Evolutionary conservation across 2,113 vertebrate species (phyloP), one percentile per base, ranked within the genome.

Genomic region (Fulmarus glacialis): DNA sequence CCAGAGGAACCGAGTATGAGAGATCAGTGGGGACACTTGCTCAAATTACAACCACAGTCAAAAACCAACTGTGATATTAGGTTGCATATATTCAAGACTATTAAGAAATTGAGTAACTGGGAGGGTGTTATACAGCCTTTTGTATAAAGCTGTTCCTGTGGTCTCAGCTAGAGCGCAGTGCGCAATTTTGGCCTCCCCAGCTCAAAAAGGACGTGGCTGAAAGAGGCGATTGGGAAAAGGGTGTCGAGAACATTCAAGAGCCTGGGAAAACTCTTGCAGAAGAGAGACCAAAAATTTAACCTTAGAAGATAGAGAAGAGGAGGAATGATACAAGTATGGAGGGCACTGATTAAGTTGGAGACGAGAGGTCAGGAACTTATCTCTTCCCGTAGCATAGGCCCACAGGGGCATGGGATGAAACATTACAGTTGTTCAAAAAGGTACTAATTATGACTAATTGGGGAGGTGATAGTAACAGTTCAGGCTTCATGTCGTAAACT

Each of bases 331-430:
- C 12, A 67, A 77, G 12, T 38, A 23, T 45, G 50, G 13, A 89
- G 38, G 56, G 24, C 34, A 17, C 23, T 68, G 58, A 45, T 85
- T 50, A 4, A 22, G 6, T 15, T 67, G 45, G 50, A 81, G 27
- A 23, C 0, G 1, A 47, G n/a, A 45, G n/a, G 45, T 90, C n/a
- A 77, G 53, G 38, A 83, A 36, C 38, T 38, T 90, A 18, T 38
- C 12, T 66, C 30, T 85, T 79, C n/a, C 53, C 2, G 0, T 53
- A 50, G 8, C 0, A 0, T n/a, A 45, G 55, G 11, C 38, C 24
- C 32, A 58, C 12, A 77, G 71, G 20, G 22, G 11, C 13, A 3
- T 4, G 9, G 21, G 9, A n/a, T 55, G 56, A 83, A 95, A 79
- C 11, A 47, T 93, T 21, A 34, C 24, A 82, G 34, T 79, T 40